Evolutionary conservation across 1,140 invertebrate genomes (phyloP).

Genomic region (Papilio dardanus): DNA sequence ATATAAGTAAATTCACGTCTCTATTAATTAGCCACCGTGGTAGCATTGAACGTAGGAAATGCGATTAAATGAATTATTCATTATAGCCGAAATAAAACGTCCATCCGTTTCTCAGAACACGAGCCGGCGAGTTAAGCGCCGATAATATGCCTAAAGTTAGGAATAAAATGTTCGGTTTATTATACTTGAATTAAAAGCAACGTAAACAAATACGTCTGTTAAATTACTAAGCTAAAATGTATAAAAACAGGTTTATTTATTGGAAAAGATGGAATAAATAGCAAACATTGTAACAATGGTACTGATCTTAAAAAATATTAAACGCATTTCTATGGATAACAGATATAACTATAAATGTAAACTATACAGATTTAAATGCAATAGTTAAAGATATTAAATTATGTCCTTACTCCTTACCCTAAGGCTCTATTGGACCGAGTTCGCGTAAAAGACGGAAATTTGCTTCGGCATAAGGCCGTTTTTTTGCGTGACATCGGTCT

Average conservation of each 20-base stretch:
- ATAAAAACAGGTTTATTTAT: too few species aligned
- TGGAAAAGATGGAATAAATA: too few species aligned
- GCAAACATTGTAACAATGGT: too few species aligned
- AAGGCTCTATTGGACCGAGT: too few species aligned
- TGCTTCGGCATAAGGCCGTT: too few species aligned
- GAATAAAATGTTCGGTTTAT: slow-evolving; percentile 1
- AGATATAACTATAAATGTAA: too few species aligned
- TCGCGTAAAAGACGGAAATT: too few species aligned
- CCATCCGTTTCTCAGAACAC: slow-evolving; percentile 67
- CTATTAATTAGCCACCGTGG: slow-evolving; percentile 55
- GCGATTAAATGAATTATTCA: slow-evolving; percentile 73
- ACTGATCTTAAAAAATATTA: too few species aligned
- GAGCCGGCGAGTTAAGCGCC: slow-evolving; percentile 41
- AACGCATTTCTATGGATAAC: too few species aligned
- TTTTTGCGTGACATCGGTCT: too few species aligned
- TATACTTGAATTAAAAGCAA: neutral
- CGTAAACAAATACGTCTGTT: neutral
- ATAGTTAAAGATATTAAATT: neutral
- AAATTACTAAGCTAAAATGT: neutral
- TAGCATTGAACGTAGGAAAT: slow-evolving; percentile 62
- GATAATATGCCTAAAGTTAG: slow-evolving; percentile 14
- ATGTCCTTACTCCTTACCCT: neutral
- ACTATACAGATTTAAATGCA: too few species aligned
- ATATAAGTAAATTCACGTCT: slow-evolving; percentile 32
- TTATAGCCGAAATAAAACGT: slow-evolving; percentile 69